Conservation (phyloP, 2,797 vertebrate species). For the Prionace glauca region DNA sequence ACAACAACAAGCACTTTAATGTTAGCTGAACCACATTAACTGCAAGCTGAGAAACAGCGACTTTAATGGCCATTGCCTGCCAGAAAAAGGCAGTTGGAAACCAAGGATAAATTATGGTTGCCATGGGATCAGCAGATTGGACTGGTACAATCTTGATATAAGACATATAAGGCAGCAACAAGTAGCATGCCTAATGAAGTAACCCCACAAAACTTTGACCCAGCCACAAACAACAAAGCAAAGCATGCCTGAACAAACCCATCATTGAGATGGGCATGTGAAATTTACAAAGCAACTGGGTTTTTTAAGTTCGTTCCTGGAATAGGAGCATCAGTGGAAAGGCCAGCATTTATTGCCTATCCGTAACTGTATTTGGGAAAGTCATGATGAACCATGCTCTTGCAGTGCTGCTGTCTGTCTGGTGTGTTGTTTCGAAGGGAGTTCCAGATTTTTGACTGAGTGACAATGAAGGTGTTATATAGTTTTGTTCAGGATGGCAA, state of each 20-base stretch:
- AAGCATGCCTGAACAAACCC: too few relatives aligned
- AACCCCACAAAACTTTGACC: background rate
- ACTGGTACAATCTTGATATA: background rate
- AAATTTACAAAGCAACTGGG: too few relatives aligned
- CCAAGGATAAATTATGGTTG: background rate
- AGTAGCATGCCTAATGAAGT: background rate
- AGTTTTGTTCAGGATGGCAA: too few relatives aligned
- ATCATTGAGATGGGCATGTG: too few relatives aligned
- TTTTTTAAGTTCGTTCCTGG: too few relatives aligned
- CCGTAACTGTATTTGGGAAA: background rate
- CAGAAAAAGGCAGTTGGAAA: too few relatives aligned
- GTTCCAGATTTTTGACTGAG: background rate
- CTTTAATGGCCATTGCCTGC: background rate
- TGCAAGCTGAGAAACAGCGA: background rate
- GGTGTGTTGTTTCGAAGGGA: background rate
- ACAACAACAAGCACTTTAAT: background rate
- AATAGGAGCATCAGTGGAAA: background rate
- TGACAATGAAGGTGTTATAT: background rate
- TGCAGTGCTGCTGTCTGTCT: background rate
- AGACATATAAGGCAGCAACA: background rate
- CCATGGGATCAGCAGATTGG: background rate
- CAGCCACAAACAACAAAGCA: too few relatives aligned
- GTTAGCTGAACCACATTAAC: background rate
- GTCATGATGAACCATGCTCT: background rate
- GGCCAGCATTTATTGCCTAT: background rate